Base-by-base conservation (phyloP, 2,113 vertebrate species). In the Myiozetetes cayanensis region DNA sequence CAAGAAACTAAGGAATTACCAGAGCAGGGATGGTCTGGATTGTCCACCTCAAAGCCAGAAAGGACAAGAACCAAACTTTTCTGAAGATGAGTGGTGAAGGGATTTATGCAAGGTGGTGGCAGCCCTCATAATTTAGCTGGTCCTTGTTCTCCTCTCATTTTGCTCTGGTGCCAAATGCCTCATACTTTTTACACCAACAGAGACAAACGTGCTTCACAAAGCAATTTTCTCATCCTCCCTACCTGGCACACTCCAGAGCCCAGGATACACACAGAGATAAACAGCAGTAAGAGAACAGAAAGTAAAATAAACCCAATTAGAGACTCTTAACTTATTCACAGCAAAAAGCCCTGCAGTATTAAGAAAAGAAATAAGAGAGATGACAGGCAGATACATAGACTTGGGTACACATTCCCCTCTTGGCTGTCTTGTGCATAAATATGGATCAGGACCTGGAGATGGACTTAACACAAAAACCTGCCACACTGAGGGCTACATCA, bases 271-370 rank as follows among this genome's bases (percentile, higher is more conserved):
- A 30, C 25, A 30, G n/a, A 83, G 67, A 94, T 82, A 93, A 91
- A 59, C 0, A 33, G 59, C 12, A 52, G 63, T 27, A 61, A 91
- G 81, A 56, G 72, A 95, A 61, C n/a, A 84, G 43, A 39, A 83
- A 91, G 72, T 56, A 93, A 90, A 96, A 88, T 37, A 55, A 91
- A 83, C 30, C 68, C 81, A 63, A 92, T 90, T 88, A 86, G 63
- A 80, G 59, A 68, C 53, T 66, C 71, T 49, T 76, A 82, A 79
- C 35, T 35, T 58, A 43, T 73, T 95, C 55, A 83, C 78, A 93
- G 55, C 8, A 59, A 85, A 91, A 89, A 83, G 10, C 50, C n/a
- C 50, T 58, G 47, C 9, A 70, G 25, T 25, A 82, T 52, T 58
- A 58, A 53, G 15, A 7, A n/a, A 43, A 20, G 47, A 44, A 6